phyloP scores from a whole-genome alignment of 2,113 vertebrate genomes.

The Lipophrys pholis region DNA sequence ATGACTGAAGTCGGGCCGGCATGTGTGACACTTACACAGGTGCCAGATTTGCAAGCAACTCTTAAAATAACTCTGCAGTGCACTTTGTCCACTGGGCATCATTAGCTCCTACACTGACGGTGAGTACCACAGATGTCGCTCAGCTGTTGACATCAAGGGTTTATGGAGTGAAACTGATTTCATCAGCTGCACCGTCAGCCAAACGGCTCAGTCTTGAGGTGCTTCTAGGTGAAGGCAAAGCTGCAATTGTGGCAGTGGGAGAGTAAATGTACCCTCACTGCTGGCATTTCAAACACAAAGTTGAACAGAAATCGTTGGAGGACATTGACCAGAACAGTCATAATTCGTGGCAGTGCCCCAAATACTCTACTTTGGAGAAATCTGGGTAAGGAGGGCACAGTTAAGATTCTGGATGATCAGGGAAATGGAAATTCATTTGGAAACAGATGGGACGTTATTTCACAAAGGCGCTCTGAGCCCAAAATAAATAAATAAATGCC shows the following conservation, averaged over 20 bases:
- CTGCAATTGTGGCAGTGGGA: slow-evolving; percentile 1
- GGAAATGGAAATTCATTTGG: slow-evolving; percentile 27
- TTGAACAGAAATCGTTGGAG: not conserved
- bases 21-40: slow-evolving; percentile 3
- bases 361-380: slow-evolving; percentile 14
- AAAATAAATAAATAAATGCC: not conserved
- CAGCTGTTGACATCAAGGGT: slow-evolving; percentile 42
- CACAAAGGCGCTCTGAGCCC: slow-evolving; percentile 22
- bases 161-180: slow-evolving; percentile 19
- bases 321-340: slow-evolving; percentile 13
- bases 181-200: slow-evolving; percentile 1
- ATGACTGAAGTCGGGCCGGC: slow-evolving; percentile 28
- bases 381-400: slow-evolving; percentile 20
- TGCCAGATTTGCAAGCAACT: slow-evolving; percentile 16
- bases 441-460: slow-evolving; percentile 49
- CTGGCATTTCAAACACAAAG: slow-evolving; percentile 1
- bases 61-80: slow-evolving; percentile 30
- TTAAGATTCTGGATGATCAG: slow-evolving; percentile 42
- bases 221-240: not conserved
- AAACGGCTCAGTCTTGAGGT: not conserved
- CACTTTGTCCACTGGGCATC: slow-evolving; percentile 35
- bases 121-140: slow-evolving; percentile 26
- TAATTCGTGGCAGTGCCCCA: slow-evolving; percentile 3
- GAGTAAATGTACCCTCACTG: not conserved
- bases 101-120: slow-evolving; percentile 30